Percentiles rank a stretch among this genome's conserved stretches.
phyloP scores from a whole-genome alignment of 2,113 vertebrate genomes.

The Sarotherodon lohbergeri region DNA sequence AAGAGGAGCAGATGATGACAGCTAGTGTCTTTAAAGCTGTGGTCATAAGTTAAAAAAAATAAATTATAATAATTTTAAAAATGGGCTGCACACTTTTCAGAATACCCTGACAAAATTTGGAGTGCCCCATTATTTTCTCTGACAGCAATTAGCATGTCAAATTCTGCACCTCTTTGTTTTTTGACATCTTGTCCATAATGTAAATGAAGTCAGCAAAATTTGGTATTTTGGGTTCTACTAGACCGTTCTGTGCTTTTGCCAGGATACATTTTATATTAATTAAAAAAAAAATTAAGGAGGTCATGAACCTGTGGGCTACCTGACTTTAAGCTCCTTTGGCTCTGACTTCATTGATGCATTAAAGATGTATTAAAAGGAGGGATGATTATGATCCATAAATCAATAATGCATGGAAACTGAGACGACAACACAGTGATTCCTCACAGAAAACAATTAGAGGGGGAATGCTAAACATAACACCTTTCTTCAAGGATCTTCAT shows the following conservation, averaged over 20 bases:
- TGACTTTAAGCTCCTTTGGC: constrained; percentile 21
- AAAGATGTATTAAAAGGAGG: constrained; percentile 62
- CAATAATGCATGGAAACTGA: constrained; percentile 67
- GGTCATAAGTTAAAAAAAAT: neutral
- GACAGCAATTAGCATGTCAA: neutral
- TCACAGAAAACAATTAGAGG: constrained; percentile 28
- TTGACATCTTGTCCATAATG: neutral
- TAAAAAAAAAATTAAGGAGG: neutral
- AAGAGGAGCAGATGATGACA: neutral
- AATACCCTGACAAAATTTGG: neutral
- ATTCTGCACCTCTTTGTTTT: neutral
- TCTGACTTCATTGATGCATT: constrained; percentile 42
- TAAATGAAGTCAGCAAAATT: neutral
- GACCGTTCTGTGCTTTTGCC: neutral
- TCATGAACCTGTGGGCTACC: neutral
- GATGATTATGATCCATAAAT: constrained; percentile 62
- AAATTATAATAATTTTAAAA: neutral
- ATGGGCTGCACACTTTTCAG: neutral
- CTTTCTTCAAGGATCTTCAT: constrained; percentile 39
- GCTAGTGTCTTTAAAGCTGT: neutral
- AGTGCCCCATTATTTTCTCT: neutral
- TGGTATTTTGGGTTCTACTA: neutral
- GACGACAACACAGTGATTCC: constrained; percentile 57
- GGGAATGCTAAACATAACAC: constrained; percentile 52
- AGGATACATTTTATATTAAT: neutral